Base-by-base conservation (phyloP, 2,888 invertebrate genomes). In the Tyria jacobaeae region DNA sequence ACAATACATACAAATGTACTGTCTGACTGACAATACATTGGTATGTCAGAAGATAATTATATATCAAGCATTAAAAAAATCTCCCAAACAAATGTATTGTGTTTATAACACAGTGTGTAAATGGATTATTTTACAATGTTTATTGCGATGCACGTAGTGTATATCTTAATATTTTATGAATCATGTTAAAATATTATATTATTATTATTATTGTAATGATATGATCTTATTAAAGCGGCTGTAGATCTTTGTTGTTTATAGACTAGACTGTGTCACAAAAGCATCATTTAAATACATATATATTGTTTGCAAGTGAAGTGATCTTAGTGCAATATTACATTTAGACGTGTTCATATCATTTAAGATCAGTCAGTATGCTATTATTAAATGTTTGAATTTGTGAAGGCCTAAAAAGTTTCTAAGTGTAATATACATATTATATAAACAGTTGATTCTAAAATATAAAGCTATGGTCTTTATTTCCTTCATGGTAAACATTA, bases 401-500 rank as follows among this genome's bases (percentile, higher is more conserved):
- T 51, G 27, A 27, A 37, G 57, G 44, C 58, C 58, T 59, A 27
- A 9, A 34, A 52, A 35, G 51, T 34, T 51, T 59, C n/a, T 52
- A 52, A 44, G 12, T 6, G 39, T 5, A 21, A 53, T 39, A 53
- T 37, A 24, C 34, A 56, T 21, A 3, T 21, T 34, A 17, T 39
- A 4, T n/a, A n/a, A n/a, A n/a, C n/a, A n/a, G n/a, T n/a, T n/a
- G n/a, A n/a, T n/a, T n/a, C n/a, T n/a, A n/a, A n/a, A n/a, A n/a
- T n/a, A n/a, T n/a, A n/a, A n/a, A n/a, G n/a, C n/a, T n/a, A n/a
- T n/a, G n/a, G n/a, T n/a, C n/a, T n/a, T 51, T 34, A 57, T 39
- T 57, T 57, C 52, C 25, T 47, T 53, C 17, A 44, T 17, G 25
- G 31, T 5, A 57, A 41, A 54, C 39, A 35, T 53, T 71, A 39